These are phyloP conservation scores for Lepas anatifera DNA, from an alignment of 2,888 invertebrate species.

Conservation along the genomic window DNA sequence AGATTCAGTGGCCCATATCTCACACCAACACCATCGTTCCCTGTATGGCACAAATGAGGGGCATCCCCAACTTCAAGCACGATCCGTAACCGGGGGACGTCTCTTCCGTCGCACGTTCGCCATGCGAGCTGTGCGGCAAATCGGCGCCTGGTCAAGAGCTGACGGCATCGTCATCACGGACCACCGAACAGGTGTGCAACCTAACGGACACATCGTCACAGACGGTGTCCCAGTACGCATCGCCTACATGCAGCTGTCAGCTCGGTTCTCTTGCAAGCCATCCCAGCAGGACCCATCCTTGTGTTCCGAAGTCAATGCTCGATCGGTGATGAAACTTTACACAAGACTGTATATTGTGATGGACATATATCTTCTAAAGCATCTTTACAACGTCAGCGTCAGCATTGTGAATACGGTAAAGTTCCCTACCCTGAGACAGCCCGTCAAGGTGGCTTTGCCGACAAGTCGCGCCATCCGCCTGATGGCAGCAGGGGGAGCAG, in stretches of 20 bases:
- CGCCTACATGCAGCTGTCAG: background rate
- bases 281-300: background rate
- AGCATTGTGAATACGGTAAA: background rate
- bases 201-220: background rate
- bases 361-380: background rate
- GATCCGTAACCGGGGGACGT: background rate
- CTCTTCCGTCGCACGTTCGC: constrained; percentile 3
- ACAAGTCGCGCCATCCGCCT: background rate
- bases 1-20: too few relatives aligned
- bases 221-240: background rate
- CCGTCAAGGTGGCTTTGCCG: background rate
- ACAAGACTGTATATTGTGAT: background rate
- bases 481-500: background rate
- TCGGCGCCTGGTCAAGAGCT: background rate
- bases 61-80: too few relatives aligned
- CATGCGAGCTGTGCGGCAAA: background rate
- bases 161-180: background rate
- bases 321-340: background rate
- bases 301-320: background rate
- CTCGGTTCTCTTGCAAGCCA: background rate
- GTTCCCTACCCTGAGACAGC: background rate
- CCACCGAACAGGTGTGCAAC: background rate
- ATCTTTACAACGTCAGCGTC: background rate
- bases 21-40: too few relatives aligned
- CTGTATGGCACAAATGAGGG: too few relatives aligned